These are phyloP conservation scores for Australoheros scitulus DNA, from an alignment of 2,113 vertebrate species.

Conservation along the genomic window DNA sequence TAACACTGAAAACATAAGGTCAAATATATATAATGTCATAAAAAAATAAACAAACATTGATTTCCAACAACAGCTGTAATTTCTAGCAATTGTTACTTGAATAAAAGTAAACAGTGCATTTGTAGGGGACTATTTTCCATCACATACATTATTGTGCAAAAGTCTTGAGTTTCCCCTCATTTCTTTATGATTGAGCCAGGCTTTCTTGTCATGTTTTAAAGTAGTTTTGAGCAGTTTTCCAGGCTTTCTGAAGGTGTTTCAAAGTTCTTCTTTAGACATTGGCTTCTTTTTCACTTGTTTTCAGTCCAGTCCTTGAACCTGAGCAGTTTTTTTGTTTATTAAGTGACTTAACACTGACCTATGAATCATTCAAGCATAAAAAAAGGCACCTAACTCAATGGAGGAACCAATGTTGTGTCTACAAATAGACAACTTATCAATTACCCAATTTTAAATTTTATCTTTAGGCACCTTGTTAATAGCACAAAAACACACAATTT, in stretches of 20 bases:
- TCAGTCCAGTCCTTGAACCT: not conserved
- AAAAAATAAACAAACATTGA: not conserved
- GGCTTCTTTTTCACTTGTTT: not conserved
- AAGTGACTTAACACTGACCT: not conserved
- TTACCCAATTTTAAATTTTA: not conserved
- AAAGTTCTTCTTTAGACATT: not conserved
- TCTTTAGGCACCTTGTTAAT: too few relatives aligned
- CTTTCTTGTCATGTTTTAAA: too few relatives aligned
- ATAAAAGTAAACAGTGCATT: not conserved
- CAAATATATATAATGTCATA: not conserved
- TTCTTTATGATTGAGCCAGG: too few relatives aligned
- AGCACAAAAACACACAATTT: not conserved
- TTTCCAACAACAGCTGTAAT: not conserved
- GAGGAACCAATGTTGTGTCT: not conserved
- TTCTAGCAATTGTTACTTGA: not conserved
- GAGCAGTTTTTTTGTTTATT: not conserved
- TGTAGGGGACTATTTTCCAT: too few relatives aligned
- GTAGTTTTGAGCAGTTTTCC: too few relatives aligned
- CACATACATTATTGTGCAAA: too few relatives aligned
- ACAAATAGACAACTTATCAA: not conserved
- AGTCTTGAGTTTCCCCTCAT: too few relatives aligned
- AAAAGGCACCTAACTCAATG: not conserved
- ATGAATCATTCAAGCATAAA: not conserved
- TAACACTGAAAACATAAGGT: not conserved
- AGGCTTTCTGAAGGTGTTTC: too few relatives aligned